phyloP scores from a whole-genome alignment of 1,140 invertebrate genomes.

The Dreissena rostriformis region DNA sequence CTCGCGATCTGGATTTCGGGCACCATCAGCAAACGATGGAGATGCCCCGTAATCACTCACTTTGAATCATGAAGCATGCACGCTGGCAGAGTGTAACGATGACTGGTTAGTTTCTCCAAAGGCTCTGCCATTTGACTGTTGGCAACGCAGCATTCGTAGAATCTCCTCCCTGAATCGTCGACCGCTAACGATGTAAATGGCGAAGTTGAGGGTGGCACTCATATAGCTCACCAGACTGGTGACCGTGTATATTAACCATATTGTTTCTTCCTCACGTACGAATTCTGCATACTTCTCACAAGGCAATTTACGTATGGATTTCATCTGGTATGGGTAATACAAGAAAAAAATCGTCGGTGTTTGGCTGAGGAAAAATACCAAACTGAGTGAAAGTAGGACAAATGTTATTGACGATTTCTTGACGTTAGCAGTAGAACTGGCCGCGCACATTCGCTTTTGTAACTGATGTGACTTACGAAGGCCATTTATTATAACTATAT shows the following conservation, averaged over 20 bases:
- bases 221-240: constrained; percentile 21
- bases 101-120: too few relatives aligned
- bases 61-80: too few relatives aligned
- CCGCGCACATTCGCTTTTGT: constrained; percentile 5
- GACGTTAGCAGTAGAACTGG: background rate
- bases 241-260: constrained; percentile 29
- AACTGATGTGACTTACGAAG: background rate
- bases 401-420: background rate
- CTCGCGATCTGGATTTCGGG: too few relatives aligned
- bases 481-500: constrained; percentile 16
- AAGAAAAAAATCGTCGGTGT: constrained; percentile 39
- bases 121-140: too few relatives aligned
- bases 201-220: constrained; percentile 30
- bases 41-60: too few relatives aligned
- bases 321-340: constrained; percentile 23
- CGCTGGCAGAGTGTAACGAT: too few relatives aligned
- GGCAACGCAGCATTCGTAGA: too few relatives aligned
- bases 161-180: background rate
- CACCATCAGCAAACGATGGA: too few relatives aligned
- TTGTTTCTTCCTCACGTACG: constrained; percentile 3
- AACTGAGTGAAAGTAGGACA: constrained; percentile 22
- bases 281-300: constrained; percentile 25
- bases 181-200: constrained; percentile 27
- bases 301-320: constrained; percentile 1
- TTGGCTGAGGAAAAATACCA: constrained; percentile 40